Evolutionary conservation across 2,113 vertebrate species (phyloP), one percentile per base, ranked within the genome.

Genomic region (Oostethus manadensis): DNA sequence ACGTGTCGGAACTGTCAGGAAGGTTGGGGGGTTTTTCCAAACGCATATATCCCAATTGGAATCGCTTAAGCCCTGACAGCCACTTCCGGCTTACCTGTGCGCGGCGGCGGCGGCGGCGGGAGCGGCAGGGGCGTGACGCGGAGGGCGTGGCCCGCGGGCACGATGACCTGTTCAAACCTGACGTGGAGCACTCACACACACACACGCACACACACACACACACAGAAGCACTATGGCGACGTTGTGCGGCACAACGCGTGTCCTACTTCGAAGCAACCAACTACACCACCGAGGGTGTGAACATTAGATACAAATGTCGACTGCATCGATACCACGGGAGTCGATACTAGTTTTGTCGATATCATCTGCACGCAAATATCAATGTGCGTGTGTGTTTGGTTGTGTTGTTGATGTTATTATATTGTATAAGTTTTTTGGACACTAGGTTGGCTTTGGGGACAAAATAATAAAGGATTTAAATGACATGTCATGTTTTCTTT

Each of bases 51-150:
- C 16, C 20, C 16, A 47, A 17, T 33, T n/a, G 23, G 7, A 0
- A n/a, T 18, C 17, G 44, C 2, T 58, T n/a, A 18, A 50, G 44
- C 65, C 51, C 9, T 73, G 76, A 71, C 68, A 33, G 44, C 56
- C 29, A 87, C 87, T 90, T 90, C 88, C 88, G 86, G 80, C 60
- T 85, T 74, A 78, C 73, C 74, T 81, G 79, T 20, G 70, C 57
- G 57, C 23, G 23, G 23, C 23, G 23, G 5, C 29, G 23, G 5
- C 29, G 8, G 29, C 4, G 8, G 29, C 29, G 5, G 29, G 29
- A 33, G 61, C 66, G 11, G 51, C 55, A 0, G 58, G 44, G 33
- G 42, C 58, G 4, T 38, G 2, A 9, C 35, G 68, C 5, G 42
- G 77, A 83, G 83, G 88, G 86, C 85, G 88, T 88, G 84, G 77